phyloP scores from a whole-genome alignment of 2,797 vertebrate genomes.

The Falco rusticolus region DNA sequence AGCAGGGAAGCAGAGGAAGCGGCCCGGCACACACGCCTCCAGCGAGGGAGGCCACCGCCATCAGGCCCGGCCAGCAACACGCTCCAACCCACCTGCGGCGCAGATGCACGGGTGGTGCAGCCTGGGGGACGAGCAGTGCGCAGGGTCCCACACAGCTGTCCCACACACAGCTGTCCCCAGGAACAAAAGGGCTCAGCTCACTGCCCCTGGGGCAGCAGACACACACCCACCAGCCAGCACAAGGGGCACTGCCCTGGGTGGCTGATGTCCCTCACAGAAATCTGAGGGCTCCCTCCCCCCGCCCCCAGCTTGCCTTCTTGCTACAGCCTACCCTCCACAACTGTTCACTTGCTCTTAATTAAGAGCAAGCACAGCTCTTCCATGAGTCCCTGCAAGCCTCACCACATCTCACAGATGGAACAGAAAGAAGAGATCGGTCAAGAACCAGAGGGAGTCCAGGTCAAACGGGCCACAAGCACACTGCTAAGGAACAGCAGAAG shows the following conservation, averaged over 20 bases:
- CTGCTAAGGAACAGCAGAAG: background rate
- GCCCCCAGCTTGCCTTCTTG: background rate
- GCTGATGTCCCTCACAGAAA: background rate
- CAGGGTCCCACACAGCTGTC: background rate
- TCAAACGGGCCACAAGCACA: background rate
- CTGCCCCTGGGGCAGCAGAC: background rate
- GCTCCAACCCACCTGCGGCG: fast-evolving
- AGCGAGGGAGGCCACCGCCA: background rate
- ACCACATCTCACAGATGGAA: fast-evolving
- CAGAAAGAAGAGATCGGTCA: background rate
- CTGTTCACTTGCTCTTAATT: background rate
- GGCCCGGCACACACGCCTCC: background rate
- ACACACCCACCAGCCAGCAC: background rate
- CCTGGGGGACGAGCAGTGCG: background rate
- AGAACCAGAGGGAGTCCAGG: background rate
- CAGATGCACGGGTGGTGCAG: fast-evolving
- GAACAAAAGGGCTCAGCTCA: background rate
- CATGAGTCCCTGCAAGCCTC: background rate
- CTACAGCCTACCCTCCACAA: background rate
- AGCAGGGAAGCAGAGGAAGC: background rate
- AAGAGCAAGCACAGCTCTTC: background rate
- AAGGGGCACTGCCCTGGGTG: background rate
- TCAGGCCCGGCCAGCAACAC: background rate
- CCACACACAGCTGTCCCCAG: background rate
- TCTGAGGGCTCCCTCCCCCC: background rate